These are phyloP conservation scores for Diglossa cyanea DNA, from an alignment of 2,797 vertebrate species.

Conservation along the genomic window DNA sequence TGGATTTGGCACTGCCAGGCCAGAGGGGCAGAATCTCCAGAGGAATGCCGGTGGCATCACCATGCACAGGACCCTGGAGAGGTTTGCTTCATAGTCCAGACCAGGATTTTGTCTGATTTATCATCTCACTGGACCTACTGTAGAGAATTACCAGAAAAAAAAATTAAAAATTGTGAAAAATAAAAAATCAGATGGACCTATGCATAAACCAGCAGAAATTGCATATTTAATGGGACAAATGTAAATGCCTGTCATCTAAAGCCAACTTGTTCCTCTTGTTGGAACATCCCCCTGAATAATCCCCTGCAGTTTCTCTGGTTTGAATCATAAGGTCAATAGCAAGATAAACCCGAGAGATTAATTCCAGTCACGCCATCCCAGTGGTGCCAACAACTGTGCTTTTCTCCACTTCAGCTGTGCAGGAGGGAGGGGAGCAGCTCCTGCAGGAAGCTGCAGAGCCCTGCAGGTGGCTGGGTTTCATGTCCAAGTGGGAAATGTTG, in stretches of 20 bases:
- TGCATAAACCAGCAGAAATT: neutral
- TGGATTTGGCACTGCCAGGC: neutral
- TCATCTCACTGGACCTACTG: neutral
- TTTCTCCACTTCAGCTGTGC: neutral
- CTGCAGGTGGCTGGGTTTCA: neutral
- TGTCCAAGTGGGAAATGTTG: accelerated
- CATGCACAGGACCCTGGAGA: neutral
- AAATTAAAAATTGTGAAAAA: neutral
- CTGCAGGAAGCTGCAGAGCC: neutral
- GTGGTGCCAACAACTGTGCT: neutral
- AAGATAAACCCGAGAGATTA: constrained; percentile 32
- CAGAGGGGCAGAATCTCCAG: neutral
- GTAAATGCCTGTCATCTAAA: neutral
- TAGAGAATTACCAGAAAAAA: neutral
- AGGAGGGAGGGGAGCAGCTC: neutral
- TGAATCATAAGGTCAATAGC: neutral
- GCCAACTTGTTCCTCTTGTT: neutral
- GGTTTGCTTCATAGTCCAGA: neutral
- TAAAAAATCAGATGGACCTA: neutral
- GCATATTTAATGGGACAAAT: neutral
- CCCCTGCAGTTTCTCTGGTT: neutral
- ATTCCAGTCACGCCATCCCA: neutral
- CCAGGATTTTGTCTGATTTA: neutral
- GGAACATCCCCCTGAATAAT: neutral
- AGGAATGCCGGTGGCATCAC: neutral